Evolutionary conservation across 2,797 vertebrate genomes (phyloP).

Genomic region (Atherinosoma microstoma): DNA sequence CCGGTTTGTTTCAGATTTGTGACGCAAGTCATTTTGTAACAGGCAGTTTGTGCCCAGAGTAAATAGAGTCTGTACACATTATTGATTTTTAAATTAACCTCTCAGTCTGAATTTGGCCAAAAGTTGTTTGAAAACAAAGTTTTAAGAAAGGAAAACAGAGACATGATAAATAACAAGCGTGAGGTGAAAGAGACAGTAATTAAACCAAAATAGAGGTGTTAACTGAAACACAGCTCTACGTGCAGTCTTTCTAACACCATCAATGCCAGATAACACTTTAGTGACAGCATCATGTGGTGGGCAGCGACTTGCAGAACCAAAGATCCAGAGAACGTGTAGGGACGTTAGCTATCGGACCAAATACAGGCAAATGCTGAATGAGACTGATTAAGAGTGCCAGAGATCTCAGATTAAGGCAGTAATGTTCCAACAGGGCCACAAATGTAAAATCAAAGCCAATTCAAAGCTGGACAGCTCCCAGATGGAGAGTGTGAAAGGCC

Average conservation of each 20-base stretch:
- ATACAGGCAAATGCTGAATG: conserved; percentile 26
- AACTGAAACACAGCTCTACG: not conserved
- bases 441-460: conserved; percentile 39
- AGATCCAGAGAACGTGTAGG: not conserved
- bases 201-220: conserved; percentile 2
- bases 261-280: not conserved
- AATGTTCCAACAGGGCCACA: conserved; percentile 36
- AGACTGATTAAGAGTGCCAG: conserved; percentile 27
- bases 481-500: conserved; percentile 36
- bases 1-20: not conserved
- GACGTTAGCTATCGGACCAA: conserved; percentile 16
- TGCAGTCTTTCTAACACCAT: not conserved
- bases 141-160: conserved; percentile 4
- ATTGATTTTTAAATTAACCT: conserved; percentile 3
- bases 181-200: conserved; percentile 2
- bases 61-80: conserved; percentile 21
- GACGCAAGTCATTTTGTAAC: conserved; percentile 5
- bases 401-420: conserved; percentile 33
- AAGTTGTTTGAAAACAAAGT: not conserved
- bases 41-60: not conserved
- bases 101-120: conserved; percentile 2
- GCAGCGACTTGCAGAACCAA: conserved; percentile 4
- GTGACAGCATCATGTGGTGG: not conserved
- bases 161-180: not conserved
- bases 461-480: conserved; percentile 45